Conservation (phyloP, 2,888 invertebrate species). For the Acrobasis consociella region DNA sequence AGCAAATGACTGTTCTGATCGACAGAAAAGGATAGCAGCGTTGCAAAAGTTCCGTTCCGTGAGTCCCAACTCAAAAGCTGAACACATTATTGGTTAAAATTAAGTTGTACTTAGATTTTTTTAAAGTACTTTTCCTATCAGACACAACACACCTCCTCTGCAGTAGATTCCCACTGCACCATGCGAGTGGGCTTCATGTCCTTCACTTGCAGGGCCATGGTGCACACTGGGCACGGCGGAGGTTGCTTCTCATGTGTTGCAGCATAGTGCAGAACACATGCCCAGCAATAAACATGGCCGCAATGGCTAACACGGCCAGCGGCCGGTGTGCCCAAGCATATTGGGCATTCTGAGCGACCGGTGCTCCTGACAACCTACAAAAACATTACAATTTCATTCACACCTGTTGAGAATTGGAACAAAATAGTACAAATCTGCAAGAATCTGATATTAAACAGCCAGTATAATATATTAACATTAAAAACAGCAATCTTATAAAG, state of each 20-base stretch:
- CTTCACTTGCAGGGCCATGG: conserved; percentile 88
- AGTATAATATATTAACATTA: no score
- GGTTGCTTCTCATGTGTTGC: conserved; percentile 92
- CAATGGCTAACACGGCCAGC: conserved; percentile 97
- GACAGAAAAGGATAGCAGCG: no score
- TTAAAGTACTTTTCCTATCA: no score
- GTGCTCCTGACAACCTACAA: conserved; percentile 67
- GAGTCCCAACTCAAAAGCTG: no score
- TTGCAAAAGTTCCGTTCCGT: no score
- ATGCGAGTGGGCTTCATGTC: conserved; percentile 89
- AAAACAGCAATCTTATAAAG: no score
- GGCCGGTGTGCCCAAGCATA: conserved; percentile 93
- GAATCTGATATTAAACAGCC: not conserved
- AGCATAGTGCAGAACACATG: conserved; percentile 96
- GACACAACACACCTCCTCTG: conserved; percentile 57
- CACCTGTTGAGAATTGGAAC: not conserved
- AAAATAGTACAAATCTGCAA: not conserved
- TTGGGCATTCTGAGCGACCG: conserved; percentile 88
- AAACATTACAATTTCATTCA: not conserved
- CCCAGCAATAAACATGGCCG: conserved; percentile 98
- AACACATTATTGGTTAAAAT: no score
- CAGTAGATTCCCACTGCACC: conserved; percentile 66
- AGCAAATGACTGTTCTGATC: no score
- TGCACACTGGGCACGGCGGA: conserved; percentile 94
- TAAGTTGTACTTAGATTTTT: no score